A percentile compares a stretch with the other conserved stretches of the same genome.
Evolutionary conservation across 1,140 invertebrate genomes (phyloP).

Genomic region (Diorhabda carinulata): DNA sequence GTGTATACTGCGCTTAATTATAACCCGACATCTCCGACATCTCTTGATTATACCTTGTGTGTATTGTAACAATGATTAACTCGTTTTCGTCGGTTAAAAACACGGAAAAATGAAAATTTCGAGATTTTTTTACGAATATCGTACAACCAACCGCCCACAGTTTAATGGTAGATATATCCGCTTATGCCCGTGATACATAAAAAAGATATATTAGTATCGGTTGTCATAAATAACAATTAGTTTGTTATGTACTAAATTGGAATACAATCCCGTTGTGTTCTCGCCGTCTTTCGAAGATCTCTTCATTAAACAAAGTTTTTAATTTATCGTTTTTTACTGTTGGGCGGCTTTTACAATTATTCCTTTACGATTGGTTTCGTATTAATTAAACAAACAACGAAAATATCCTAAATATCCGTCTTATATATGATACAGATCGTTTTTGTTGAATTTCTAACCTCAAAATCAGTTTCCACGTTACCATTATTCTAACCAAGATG

Average conservation of each 20-base stretch:
- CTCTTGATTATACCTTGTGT: too few species aligned
- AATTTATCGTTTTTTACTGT: conserved; percentile 18
- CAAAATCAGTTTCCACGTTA: too few species aligned
- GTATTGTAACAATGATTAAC: too few species aligned
- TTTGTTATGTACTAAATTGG: conserved; percentile 31
- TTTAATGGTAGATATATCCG: too few species aligned
- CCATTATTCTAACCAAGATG: too few species aligned
- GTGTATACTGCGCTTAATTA: too few species aligned
- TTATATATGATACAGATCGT: too few species aligned
- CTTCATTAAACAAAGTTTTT: conserved; percentile 28
- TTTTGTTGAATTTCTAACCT: too few species aligned
- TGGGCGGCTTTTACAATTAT: background rate
- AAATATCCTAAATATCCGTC: too few species aligned
- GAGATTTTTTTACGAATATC: background rate
- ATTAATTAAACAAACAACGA: too few species aligned
- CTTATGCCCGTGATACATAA: conserved; percentile 22
- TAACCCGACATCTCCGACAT: too few species aligned
- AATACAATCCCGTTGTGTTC: conserved; percentile 29
- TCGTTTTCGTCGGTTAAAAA: background rate
- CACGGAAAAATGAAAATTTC: background rate
- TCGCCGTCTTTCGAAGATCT: conserved; percentile 25
- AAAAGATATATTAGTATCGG: conserved; percentile 29
- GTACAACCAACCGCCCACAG: too few species aligned
- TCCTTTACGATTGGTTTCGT: background rate
- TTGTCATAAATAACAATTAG: conserved; percentile 34